phyloP scores from a whole-genome alignment of 1,140 invertebrate species.

The Drosophila lowei region DNA sequence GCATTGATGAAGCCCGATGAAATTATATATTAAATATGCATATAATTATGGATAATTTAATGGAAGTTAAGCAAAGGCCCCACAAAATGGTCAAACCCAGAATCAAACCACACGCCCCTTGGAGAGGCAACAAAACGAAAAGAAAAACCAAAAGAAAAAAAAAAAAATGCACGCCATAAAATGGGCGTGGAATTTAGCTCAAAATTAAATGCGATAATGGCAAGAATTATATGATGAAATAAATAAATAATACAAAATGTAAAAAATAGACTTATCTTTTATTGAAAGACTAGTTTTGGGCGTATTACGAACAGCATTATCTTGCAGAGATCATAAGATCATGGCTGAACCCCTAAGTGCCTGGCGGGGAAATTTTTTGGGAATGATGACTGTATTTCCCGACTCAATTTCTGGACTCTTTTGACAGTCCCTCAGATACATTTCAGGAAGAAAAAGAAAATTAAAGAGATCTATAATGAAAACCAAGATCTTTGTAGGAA shows the following conservation, averaged over 20 bases:
- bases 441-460: too few relatives aligned
- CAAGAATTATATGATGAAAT: constrained; percentile 78
- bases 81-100: constrained; percentile 51
- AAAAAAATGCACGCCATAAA: constrained; percentile 48
- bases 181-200: constrained; percentile 70
- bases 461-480: too few relatives aligned
- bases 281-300: background rate
- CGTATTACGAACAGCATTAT: too few relatives aligned
- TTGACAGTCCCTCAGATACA: too few relatives aligned
- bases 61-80: constrained; percentile 53
- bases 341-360: too few relatives aligned
- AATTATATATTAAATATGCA: constrained; percentile 62
- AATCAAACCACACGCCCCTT: constrained; percentile 67
- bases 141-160: constrained; percentile 27
- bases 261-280: constrained; percentile 1
- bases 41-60: constrained; percentile 72
- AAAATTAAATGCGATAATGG: constrained; percentile 70
- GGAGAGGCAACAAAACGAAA: background rate
- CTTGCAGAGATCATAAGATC: too few relatives aligned
- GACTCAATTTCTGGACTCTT: too few relatives aligned
- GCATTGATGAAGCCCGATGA: constrained; percentile 29
- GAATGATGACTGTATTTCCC: too few relatives aligned
- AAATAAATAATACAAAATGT: constrained; percentile 63
- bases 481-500: too few relatives aligned
- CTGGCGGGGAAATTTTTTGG: too few relatives aligned